Conservation (phyloP, 2,888 invertebrate species). For the Epicampocera succincta region DNA sequence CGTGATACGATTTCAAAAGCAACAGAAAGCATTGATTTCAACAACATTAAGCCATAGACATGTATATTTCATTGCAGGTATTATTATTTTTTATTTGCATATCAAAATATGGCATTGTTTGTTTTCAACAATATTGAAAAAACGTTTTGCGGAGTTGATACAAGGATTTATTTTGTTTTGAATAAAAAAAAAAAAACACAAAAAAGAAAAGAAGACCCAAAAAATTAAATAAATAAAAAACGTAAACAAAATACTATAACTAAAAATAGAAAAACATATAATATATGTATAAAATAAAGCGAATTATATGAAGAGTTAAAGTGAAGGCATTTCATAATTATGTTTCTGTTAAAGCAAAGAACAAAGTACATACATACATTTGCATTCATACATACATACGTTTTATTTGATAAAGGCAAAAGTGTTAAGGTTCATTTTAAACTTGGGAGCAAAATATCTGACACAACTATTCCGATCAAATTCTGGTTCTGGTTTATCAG, state of each 20-base stretch:
- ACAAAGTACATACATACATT: too few relatives aligned
- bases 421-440: too few relatives aligned
- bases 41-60: constrained; percentile 50
- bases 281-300: constrained; percentile 36
- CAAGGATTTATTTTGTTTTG: constrained; percentile 24
- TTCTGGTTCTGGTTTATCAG: too few relatives aligned
- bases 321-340: constrained; percentile 17
- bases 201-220: constrained; percentile 72
- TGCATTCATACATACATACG: too few relatives aligned
- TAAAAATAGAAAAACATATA: constrained; percentile 22
- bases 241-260: constrained; percentile 45
- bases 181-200: constrained; percentile 28
- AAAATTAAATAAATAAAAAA: constrained; percentile 71
- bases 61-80: constrained; percentile 36
- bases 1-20: constrained; percentile 56
- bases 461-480: too few relatives aligned
- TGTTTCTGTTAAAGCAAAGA: constrained; percentile 2
- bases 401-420: too few relatives aligned
- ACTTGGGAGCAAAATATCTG: too few relatives aligned
- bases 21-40: constrained; percentile 54
- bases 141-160: constrained; percentile 42
- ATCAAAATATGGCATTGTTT: constrained; percentile 45
- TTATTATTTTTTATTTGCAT: constrained; percentile 37
- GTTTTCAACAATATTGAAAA: constrained; percentile 29
- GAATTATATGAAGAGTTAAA: constrained; percentile 58